Evolutionary conservation across 2,113 vertebrate species (phyloP), one percentile per base, ranked within the genome.

Genomic region (Equus przewalskii): DNA sequence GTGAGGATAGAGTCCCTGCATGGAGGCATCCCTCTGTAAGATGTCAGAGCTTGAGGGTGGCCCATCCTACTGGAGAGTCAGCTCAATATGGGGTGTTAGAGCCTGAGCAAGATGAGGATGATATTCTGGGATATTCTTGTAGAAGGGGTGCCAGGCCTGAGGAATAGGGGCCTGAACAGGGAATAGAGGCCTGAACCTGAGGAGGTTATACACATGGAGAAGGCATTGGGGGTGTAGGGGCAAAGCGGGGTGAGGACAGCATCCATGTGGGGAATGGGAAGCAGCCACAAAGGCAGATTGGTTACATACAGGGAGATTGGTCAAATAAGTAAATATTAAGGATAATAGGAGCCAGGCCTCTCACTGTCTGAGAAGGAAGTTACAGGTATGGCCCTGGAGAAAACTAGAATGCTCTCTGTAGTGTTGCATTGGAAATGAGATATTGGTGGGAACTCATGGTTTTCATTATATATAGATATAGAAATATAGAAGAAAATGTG

Each of bases 341-440:
- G 11, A 44, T 80, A 78, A 75, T 58, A n/a, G 15, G 44, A 84
- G 49, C 33, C 19, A 91, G 24, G 6, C 24, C 44, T 93, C 18
- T 93, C 58, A 12, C 28, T 62, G 13, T 91, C 60, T 67, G 58
- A 79, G 64, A 94, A 82, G 26, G 22, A 14, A 80, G n/a, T 69
- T 88, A 69, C 58, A 78, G 56, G 41, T 84, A 70, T 6, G 4
- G 11, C 86, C 85, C n/a, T 60, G 54, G 86, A 76, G 21, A 85
- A 88, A 46, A 85, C 22, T 84, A 72, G 56, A 80, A 72, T 94
- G 62, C n/a, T 69, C 0, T 89, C 30, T 73, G 5, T 64, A 89
- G 33, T 56, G 30, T 89, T 89, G 41, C 21, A 11, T 64, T 94
- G 56, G 97, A 97, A 96, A 85, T 92, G 62, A 79, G 30, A 14